These are phyloP conservation scores for Clusia tigrina DNA, from an alignment of 2,888 invertebrate species.

Conservation along the genomic window DNA sequence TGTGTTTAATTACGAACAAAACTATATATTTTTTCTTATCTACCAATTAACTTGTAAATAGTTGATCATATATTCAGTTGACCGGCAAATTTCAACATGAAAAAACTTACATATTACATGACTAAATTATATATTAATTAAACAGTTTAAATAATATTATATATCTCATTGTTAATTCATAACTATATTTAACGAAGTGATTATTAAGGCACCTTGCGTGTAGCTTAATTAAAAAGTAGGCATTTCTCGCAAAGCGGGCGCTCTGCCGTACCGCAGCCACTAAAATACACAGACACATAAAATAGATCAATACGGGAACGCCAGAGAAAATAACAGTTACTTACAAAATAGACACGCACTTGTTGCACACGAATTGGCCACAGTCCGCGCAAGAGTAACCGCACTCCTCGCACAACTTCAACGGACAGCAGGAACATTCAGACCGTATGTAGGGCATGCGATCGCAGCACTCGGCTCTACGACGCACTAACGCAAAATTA, in stretches of 20 bases:
- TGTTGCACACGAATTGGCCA: conserved; percentile 46
- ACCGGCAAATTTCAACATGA: too few species aligned
- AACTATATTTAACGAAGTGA: too few species aligned
- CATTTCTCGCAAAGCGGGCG: conserved; percentile 51
- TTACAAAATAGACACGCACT: conserved; percentile 53
- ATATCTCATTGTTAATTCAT: too few species aligned
- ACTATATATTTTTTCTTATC: too few species aligned
- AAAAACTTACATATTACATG: too few species aligned
- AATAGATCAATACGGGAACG: neutral
- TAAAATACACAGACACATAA: conserved; percentile 28
- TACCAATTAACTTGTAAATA: too few species aligned
- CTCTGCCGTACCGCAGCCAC: conserved; percentile 44
- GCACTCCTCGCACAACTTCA: conserved; percentile 52
- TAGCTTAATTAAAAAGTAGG: too few species aligned
- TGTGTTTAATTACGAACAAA: too few species aligned
- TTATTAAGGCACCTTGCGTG: too few species aligned
- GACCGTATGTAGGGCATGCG: conserved; percentile 44
- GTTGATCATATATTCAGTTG: too few species aligned
- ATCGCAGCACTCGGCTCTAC: conserved; percentile 42
- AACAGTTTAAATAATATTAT: too few species aligned
- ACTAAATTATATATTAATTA: conserved; percentile 19
- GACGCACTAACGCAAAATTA: conserved; percentile 41
- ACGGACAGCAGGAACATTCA: conserved; percentile 46
- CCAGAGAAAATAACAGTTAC: conserved; percentile 31
- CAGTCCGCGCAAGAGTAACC: conserved; percentile 55